A percentile compares a stretch with the other conserved stretches of the same genome.
These are phyloP conservation scores for Brachionus koreanus DNA, from an alignment of 1,140 invertebrate species.

Conservation along the genomic window DNA sequence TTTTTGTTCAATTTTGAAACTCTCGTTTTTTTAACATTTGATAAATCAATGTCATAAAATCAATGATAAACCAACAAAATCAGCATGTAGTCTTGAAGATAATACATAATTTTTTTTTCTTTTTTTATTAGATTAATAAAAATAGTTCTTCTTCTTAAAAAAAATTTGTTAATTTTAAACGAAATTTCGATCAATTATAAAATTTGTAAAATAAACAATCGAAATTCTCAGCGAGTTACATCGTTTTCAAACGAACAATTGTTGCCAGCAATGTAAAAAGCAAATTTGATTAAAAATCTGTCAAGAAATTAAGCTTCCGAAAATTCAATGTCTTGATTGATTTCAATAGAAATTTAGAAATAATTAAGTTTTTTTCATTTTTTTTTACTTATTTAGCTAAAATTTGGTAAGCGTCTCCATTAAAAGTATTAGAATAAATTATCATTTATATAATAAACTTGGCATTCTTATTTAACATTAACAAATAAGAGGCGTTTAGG, in stretches of 20 bases:
- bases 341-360: neutral
- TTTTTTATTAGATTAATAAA: neutral
- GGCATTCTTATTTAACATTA: constrained; percentile 2
- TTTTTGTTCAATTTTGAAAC: neutral
- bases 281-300: neutral
- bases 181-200: neutral
- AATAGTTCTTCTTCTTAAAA: neutral
- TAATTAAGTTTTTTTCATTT: neutral
- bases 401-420: neutral
- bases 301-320: neutral
- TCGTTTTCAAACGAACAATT: neutral
- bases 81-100: neutral
- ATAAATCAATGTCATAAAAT: neutral
- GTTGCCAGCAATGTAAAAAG: neutral
- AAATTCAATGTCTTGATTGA: neutral
- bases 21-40: neutral
- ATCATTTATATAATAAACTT: neutral
- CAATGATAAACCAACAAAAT: neutral
- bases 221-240: neutral
- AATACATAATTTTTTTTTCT: neutral
- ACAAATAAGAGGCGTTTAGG: neutral
- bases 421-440: neutral
- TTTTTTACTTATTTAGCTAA: neutral
- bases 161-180: neutral
- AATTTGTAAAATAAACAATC: neutral